Evolutionary conservation across 1,140 invertebrate genomes (phyloP).

Genomic region (Drosophila watanabei): DNA sequence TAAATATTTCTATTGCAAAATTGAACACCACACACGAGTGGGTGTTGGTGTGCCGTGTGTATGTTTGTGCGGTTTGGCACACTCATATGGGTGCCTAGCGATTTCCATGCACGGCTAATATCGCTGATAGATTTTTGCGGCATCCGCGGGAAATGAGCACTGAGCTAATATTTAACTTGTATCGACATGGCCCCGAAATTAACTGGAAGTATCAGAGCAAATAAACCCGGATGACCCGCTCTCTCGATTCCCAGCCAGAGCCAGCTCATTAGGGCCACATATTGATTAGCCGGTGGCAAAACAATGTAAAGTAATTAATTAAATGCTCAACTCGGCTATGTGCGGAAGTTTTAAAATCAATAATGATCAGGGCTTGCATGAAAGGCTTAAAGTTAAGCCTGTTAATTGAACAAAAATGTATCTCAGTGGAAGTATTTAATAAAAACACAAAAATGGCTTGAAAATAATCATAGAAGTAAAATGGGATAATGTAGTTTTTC

Average conservation of each 20-base stretch:
- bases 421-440: neutral
- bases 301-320: conserved; percentile 14
- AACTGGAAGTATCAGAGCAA: conserved; percentile 43
- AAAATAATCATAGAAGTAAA: neutral
- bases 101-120: conserved; percentile 25
- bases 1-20: conserved; percentile 74
- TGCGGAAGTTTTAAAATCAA: conserved; percentile 5
- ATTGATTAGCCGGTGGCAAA: conserved; percentile 3
- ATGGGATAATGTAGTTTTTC: too few species aligned
- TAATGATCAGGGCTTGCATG: conserved; percentile 6
- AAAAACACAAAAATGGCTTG: neutral
- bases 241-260: conserved; percentile 8
- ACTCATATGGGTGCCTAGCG: conserved; percentile 6
- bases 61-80: neutral
- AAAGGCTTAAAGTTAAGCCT: neutral
- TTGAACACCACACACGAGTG: conserved; percentile 47
- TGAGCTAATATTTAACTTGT: conserved; percentile 51
- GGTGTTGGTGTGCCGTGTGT: neutral
- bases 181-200: conserved; percentile 28
- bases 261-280: conserved; percentile 24
- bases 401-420: neutral
- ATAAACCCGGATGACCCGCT: conserved; percentile 16
- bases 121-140: conserved; percentile 34
- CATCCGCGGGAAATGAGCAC: conserved; percentile 43
- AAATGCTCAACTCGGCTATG: neutral